Conservation (phyloP, 2,888 invertebrate species). For the Papilio protenor region DNA sequence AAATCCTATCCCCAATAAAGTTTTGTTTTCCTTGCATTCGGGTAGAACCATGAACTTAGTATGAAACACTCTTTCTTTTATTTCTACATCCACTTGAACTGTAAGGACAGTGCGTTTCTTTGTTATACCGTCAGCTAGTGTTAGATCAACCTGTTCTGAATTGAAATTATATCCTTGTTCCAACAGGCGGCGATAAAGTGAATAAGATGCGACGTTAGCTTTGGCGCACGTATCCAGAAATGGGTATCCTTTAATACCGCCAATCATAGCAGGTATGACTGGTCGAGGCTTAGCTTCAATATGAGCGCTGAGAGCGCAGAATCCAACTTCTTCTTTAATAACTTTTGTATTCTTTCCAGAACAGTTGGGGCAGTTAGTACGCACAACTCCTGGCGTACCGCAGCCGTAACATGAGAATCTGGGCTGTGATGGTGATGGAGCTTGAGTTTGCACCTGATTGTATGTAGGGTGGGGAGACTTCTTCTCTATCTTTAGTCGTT, state of each 20-base stretch:
- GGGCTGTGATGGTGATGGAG: background rate
- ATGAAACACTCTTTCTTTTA: background rate
- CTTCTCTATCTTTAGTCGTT: no score
- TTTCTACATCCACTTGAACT: background rate
- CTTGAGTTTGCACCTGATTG: no score
- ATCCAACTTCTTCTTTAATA: background rate
- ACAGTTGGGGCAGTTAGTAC: constrained; percentile 10
- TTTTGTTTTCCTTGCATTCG: background rate
- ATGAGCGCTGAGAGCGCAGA: background rate
- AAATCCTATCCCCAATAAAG: background rate
- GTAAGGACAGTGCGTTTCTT: background rate
- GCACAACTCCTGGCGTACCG: constrained; percentile 17
- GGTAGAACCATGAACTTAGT: background rate
- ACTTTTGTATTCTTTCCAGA: background rate
- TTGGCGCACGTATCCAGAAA: background rate
- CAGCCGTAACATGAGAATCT: constrained; percentile 13
- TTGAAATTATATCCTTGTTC: background rate
- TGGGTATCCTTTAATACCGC: background rate
- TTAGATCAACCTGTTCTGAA: background rate
- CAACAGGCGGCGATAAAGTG: background rate
- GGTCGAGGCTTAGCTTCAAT: constrained; percentile 32
- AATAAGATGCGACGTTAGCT: background rate
- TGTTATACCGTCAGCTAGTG: background rate
- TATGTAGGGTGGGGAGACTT: no score
- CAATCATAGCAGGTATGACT: constrained; percentile 18